These are phyloP conservation scores for Porites divaricata DNA, from an alignment of 92 coral and sea anemone species.

Conservation along the genomic window DNA sequence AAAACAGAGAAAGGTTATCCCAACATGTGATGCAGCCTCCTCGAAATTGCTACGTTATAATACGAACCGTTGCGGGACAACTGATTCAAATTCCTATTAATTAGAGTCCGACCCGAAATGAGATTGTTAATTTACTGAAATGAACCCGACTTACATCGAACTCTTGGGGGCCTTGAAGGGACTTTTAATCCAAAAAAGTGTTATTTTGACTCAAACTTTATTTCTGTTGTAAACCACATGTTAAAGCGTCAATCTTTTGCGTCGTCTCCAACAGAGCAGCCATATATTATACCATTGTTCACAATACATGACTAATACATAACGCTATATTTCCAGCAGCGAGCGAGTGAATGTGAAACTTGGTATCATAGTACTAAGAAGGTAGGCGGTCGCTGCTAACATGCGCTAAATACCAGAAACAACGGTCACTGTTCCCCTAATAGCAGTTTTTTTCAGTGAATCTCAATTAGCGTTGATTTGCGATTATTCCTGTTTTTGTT, in stretches of 20 bases:
- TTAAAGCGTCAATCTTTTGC: neutral
- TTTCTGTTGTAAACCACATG: neutral
- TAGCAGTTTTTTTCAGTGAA: neutral
- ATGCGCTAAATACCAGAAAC: neutral
- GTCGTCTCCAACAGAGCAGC: conserved; percentile 4
- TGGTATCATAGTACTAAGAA: neutral
- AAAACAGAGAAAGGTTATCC: neutral
- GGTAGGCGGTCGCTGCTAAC: neutral
- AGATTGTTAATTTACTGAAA: neutral
- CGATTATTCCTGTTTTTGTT: neutral
- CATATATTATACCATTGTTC: neutral
- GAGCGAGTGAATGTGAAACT: neutral
- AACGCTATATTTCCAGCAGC: neutral
- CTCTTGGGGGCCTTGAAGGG: neutral
- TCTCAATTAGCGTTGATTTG: neutral
- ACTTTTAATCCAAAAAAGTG: neutral
- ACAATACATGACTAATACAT: neutral
- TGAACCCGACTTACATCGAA: neutral
- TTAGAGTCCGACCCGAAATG: neutral
- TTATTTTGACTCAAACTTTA: no score
- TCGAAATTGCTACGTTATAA: neutral
- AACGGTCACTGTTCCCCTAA: no score
- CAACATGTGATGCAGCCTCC: no score
- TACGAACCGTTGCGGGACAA: no score
- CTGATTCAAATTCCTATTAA: neutral